A percentile compares a stretch with the other conserved stretches of the same genome.
phyloP scores from a whole-genome alignment of 2,888 invertebrate species.

The Eutolmus rufibarbis region DNA sequence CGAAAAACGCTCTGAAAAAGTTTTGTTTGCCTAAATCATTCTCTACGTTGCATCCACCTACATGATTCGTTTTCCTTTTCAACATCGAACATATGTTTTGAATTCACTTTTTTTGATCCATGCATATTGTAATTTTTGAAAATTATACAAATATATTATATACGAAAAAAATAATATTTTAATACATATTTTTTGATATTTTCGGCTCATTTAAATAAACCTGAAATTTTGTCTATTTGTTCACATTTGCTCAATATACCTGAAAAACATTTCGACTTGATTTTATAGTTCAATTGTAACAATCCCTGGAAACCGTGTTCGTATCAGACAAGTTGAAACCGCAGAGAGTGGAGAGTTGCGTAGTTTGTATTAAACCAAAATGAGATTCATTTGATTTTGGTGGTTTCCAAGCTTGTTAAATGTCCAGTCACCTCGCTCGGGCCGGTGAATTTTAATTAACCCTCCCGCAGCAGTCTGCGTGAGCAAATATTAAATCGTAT shows the following conservation, averaged over 20 bases:
- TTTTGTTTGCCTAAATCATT: background rate
- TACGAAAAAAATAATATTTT: background rate
- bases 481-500: background rate
- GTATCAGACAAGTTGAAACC: background rate
- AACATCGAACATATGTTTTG: background rate
- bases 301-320: background rate
- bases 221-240: background rate
- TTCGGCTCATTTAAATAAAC: background rate
- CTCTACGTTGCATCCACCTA: background rate
- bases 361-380: background rate
- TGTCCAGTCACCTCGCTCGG: background rate
- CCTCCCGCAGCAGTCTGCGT: background rate
- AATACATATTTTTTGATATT: background rate
- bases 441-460: background rate
- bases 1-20: background rate
- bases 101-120: background rate
- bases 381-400: background rate
- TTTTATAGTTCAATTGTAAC: background rate
- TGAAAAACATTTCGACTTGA: background rate
- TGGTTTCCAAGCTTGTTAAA: background rate
- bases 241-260: background rate
- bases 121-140: background rate
- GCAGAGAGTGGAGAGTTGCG: background rate
- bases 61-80: background rate
- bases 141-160: background rate